phyloP scores from a whole-genome alignment of 1,140 invertebrate species.

The Watersipora subatra region DNA sequence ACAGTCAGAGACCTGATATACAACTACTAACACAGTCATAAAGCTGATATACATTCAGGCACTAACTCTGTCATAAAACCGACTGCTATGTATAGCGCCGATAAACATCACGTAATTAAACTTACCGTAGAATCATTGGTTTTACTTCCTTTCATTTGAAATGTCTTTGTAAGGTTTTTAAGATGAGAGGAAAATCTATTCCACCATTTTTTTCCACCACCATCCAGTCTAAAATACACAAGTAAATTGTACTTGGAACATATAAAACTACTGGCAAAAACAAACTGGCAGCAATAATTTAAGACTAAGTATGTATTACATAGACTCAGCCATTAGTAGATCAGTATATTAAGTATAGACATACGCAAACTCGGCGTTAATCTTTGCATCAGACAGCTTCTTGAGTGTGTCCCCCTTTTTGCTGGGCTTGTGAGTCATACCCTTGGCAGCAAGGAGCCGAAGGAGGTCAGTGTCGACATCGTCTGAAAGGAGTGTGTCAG shows the following conservation, averaged over 20 bases:
- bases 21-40: no score
- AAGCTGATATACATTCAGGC: no score
- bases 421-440: constrained; percentile 15
- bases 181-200: constrained; percentile 35
- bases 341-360: no score
- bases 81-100: no score
- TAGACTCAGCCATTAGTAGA: no score
- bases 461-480: constrained; percentile 37
- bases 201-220: constrained; percentile 29
- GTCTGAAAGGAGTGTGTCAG: constrained; percentile 14
- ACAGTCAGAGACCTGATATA: no score
- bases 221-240: not conserved
- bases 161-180: constrained; percentile 22
- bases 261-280: no score
- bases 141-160: not conserved
- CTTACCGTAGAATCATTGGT: not conserved
- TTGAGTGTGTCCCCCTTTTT: not conserved
- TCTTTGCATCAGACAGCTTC: not conserved
- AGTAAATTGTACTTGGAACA: no score
- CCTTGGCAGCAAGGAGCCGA: constrained; percentile 27
- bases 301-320: no score
- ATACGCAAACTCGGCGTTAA: not conserved
- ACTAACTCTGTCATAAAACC: no score
- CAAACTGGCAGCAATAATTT: no score
- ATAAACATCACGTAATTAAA: no score